Conservation (phyloP, 2,888 invertebrate species). For the Hirudinaria manillensis region DNA sequence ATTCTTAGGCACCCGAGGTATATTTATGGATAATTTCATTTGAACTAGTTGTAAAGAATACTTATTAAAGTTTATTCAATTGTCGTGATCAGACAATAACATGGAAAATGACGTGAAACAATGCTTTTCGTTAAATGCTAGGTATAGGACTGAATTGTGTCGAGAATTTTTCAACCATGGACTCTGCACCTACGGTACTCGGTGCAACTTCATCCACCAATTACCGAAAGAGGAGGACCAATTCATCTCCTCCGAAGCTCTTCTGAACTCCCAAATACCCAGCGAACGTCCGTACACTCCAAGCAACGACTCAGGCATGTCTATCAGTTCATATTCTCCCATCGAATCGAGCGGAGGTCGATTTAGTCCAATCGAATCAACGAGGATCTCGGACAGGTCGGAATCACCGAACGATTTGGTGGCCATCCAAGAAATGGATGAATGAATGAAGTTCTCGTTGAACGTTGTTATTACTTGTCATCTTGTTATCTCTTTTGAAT, state of each 20-base stretch:
- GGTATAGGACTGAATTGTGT: conserved; percentile 94
- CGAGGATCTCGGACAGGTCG: conserved; percentile 16
- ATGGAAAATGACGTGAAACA: not conserved
- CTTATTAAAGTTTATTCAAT: not conserved
- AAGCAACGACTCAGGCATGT: conserved; percentile 28
- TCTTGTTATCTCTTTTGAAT: no score
- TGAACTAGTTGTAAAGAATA: not conserved
- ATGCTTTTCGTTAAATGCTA: not conserved
- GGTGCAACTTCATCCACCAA: conserved; percentile 98
- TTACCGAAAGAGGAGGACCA: not conserved
- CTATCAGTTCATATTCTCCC: conserved; percentile 13
- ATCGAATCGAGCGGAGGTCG: not conserved
- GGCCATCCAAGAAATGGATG: conserved; percentile 18
- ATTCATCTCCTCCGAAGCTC: not conserved
- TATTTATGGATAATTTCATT: not conserved
- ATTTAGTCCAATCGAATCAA: conserved; percentile 22
- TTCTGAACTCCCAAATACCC: not conserved
- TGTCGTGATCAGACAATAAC: not conserved
- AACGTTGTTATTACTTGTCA: no score
- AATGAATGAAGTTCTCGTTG: not conserved
- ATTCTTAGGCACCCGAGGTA: conserved; percentile 81
- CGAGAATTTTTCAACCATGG: conserved; percentile 92
- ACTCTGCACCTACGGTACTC: conserved; percentile 93
- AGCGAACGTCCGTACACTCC: conserved; percentile 24
- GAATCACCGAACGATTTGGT: conserved; percentile 26